Base-by-base conservation (phyloP, 2,797 vertebrate genomes). In the Pelobates cultripes region DNA sequence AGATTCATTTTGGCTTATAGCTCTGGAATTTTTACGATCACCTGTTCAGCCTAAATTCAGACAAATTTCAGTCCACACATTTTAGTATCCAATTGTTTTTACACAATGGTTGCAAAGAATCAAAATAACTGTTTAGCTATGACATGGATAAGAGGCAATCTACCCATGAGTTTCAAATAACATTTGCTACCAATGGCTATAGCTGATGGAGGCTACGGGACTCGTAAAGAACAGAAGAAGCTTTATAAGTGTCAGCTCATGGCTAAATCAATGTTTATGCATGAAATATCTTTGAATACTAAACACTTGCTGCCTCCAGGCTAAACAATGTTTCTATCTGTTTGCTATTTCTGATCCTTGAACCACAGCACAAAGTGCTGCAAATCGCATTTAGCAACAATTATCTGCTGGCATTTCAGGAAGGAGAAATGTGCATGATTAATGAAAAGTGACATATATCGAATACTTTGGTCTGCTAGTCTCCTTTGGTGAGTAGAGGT, bases 191-290 rank as follows among this genome's bases (percentile, higher is more conserved):
- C 82, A 85, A 3, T 0, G 69, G 40, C 77, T 88, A 85, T 73
- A 77, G 68, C 8, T 81, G 72, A 61, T 2, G 28, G 61, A 44
- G 13, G 28, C 4, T 3, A 3, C 7, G 5, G 3, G 47, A 4
- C 41, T 70, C 67, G n/a, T 60, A 70, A 28, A 70, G 13, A 70
- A 70, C 7, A 91, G 90, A 84, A 86, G 87, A 90, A 85, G 87
- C 89, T 92, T 92, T 91, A 81, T 86, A 88, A 89, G 87, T 91
- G 90, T 93, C 89, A 90, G 89, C 89, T 93, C 88, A 84, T 90
- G 89, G 89, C 90, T 89, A 92, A 93, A 93, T 93, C 93, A 91
- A 93, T 94, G 92, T 94, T 94, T 94, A 94, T 94, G 92, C 93
- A 93, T 92, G 92, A 91, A 89, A 85, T 89, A 90, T 87, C 86